A percentile compares a stretch with the other conserved stretches of the same genome.
Evolutionary conservation across 1,140 invertebrate genomes (phyloP).

Genomic region (Argopecten irradians): DNA sequence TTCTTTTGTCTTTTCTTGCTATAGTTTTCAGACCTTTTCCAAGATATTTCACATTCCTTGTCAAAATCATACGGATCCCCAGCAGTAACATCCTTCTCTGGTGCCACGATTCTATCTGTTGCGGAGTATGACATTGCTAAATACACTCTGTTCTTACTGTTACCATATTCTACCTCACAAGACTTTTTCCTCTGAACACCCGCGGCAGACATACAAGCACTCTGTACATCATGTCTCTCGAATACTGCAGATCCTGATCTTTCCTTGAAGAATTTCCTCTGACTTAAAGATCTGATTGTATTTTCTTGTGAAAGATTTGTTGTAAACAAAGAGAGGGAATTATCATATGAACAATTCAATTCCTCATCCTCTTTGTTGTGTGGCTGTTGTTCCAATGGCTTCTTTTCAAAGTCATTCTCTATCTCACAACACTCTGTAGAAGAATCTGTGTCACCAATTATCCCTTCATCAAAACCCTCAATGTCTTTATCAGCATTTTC

Average conservation of each 20-base stretch:
- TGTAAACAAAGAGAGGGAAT: neutral
- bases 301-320: neutral
- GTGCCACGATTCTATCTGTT: neutral
- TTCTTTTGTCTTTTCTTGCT: neutral
- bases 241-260: neutral
- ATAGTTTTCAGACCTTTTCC: neutral
- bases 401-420: neutral
- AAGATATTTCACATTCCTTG: neutral
- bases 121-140: conserved; percentile 15
- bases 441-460: neutral
- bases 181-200: conserved; percentile 8
- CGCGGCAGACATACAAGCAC: neutral
- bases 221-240: neutral
- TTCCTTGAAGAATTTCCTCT: neutral
- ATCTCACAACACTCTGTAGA: neutral
- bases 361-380: neutral
- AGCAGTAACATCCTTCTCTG: neutral
- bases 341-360: neutral
- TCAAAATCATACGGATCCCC: neutral
- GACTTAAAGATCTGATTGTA: neutral
- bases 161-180: conserved; percentile 5
- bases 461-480: neutral
- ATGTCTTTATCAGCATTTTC: neutral
- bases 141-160: neutral
- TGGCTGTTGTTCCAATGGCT: neutral